Evolutionary conservation across 53 echinoderm and acorn worm species (phyloP), one percentile per base, ranked within the genome.

Genomic region (Hippasteria phrygiana): DNA sequence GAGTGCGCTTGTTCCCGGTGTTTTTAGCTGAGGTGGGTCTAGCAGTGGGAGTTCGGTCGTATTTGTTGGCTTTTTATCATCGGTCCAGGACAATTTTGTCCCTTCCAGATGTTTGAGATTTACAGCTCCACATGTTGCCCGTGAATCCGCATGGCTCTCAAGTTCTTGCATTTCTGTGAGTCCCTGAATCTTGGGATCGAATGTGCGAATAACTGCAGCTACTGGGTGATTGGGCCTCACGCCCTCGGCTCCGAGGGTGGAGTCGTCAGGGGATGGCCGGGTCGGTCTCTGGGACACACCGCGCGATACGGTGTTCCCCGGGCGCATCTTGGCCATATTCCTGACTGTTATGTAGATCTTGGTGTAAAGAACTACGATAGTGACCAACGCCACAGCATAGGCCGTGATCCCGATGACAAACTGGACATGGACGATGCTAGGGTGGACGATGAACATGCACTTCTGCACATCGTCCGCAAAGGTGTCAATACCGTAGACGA

Each of bases 241-340:
- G 36, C 69, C 69, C n/a, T 73, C 73, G 5, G 73, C 73, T 22
- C 20, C 1, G 20, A 43, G 42, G 6, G 73, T 40, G 41, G 73
- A 73, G 27, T 73, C 43, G 73, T 73, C 43, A 10, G 13, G 22
- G 43, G 0, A 18, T 36, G 10, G 8, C 1, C 69, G 69, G 26
- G 12, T 33, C 35, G 34, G 34, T 34, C 35, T 4, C 31, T 73
- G 41, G 20, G 0, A 20, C 2, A 17, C 24, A 8, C 26, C 42
- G 42, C 42, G 73, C 0, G 17, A 9, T 0, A 73, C 73, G 24
- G 42, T 43, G 43, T 73, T 73, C 22, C 75, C 88, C 18, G 88
- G 74, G 16, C 76, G 75, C 31, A 75, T 64, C 26, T 54, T 74
- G 2, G 76, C 47, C 63, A 88, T 59, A n/a, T 17, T 5, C 4